These are phyloP conservation scores for Xyliphius kryptos DNA, from an alignment of 2,113 vertebrate genomes.

Conservation along the genomic window DNA sequence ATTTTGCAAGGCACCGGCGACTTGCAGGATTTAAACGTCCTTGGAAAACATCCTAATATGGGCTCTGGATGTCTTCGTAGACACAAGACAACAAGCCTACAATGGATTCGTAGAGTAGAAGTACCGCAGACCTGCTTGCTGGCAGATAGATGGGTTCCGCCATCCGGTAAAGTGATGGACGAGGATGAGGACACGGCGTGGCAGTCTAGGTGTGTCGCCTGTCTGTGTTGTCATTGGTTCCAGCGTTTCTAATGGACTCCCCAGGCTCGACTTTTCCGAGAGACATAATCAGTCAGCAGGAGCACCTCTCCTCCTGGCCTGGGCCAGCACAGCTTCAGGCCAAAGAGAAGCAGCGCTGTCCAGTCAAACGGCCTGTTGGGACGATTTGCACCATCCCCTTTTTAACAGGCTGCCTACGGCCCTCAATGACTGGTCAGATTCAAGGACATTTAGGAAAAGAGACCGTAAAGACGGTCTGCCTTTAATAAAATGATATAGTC, in stretches of 20 bases:
- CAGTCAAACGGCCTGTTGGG: slow-evolving; percentile 62
- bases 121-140: too few species aligned
- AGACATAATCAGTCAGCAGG: slow-evolving; percentile 80
- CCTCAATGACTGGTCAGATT: slow-evolving; percentile 63
- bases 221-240: slow-evolving; percentile 61
- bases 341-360: slow-evolving; percentile 46
- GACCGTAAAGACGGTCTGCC: slow-evolving; percentile 30
- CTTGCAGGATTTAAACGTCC: neutral
- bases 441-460: slow-evolving; percentile 55
- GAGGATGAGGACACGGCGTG: too few species aligned
- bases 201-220: slow-evolving; percentile 51
- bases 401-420: slow-evolving; percentile 62
- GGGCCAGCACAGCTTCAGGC: slow-evolving; percentile 33
- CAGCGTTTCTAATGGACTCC: slow-evolving; percentile 75
- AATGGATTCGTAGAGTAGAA: too few species aligned
- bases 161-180: slow-evolving; percentile 18
- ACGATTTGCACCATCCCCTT: slow-evolving; percentile 51
- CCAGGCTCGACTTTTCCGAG: slow-evolving; percentile 75
- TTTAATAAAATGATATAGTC: slow-evolving; percentile 17
- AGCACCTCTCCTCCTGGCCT: slow-evolving; percentile 62
- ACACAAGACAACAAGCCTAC: too few species aligned
- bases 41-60: slow-evolving; percentile 1
- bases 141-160: slow-evolving; percentile 13
- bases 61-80: too few species aligned
- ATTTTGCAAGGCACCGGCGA: slow-evolving; percentile 12